These are phyloP conservation scores for Ectemnius cavifrons DNA, from an alignment of 2,888 invertebrate species.

Conservation along the genomic window DNA sequence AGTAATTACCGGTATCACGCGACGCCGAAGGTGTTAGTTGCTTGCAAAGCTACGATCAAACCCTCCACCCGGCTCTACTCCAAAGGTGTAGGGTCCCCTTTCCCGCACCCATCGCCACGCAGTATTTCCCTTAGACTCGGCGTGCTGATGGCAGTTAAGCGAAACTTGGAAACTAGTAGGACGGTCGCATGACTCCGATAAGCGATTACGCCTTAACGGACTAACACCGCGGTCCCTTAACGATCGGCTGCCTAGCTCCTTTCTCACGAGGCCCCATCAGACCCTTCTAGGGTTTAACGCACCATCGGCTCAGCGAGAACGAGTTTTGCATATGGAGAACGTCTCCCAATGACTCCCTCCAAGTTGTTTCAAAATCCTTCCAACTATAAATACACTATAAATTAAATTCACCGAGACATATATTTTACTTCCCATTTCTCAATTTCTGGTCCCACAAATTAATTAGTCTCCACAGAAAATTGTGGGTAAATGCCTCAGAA, in stretches of 20 bases:
- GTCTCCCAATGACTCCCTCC: too few species aligned
- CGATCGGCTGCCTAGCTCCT: constrained; percentile 68
- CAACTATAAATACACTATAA: too few species aligned
- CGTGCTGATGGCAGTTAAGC: constrained; percentile 63
- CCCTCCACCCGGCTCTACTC: constrained; percentile 13
- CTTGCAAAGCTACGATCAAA: constrained; percentile 51
- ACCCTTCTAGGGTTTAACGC: constrained; percentile 29
- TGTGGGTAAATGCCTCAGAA: too few species aligned
- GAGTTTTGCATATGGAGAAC: too few species aligned
- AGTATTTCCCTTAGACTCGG: constrained; percentile 4
- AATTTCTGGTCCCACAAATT: too few species aligned
- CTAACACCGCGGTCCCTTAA: constrained; percentile 55
- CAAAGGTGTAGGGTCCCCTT: neutral
- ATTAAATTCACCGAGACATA: too few species aligned
- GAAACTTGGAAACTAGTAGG: constrained; percentile 69
- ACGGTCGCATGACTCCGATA: constrained; percentile 71
- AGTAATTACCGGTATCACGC: constrained; percentile 76
- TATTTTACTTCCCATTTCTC: too few species aligned
- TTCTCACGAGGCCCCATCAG: constrained; percentile 66
- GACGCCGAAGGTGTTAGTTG: constrained; percentile 73
- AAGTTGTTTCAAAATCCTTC: too few species aligned
- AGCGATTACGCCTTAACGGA: constrained; percentile 64
- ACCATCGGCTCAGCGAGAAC: constrained; percentile 8
- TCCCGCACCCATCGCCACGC: neutral
- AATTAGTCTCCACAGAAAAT: too few species aligned